Conservation (phyloP, 2,888 invertebrate species). For the Cremastobaeus sp. region DNA sequence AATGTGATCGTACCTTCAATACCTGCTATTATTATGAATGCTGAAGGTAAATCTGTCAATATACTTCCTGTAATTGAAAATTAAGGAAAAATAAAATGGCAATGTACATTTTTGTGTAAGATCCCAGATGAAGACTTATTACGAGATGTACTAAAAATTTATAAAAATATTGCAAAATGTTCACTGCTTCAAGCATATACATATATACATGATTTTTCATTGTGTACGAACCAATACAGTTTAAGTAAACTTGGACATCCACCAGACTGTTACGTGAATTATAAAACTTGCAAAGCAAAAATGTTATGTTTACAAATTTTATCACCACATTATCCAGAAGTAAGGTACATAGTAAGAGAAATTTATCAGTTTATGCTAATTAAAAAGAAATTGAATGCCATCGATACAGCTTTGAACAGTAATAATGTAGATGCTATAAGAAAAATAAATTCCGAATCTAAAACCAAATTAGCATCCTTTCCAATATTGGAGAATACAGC, state of each 20-base stretch:
- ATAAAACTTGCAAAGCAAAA: neutral
- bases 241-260: conserved; percentile 32
- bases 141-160: neutral
- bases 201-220: conserved; percentile 2
- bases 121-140: neutral
- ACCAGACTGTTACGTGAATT: neutral
- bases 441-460: too few relatives aligned
- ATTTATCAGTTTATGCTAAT: too few relatives aligned
- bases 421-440: too few relatives aligned
- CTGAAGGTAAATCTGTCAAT: neutral
- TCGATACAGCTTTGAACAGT: too few relatives aligned
- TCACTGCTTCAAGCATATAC: neutral
- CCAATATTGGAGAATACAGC: too few relatives aligned
- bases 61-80: neutral
- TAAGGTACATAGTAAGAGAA: too few relatives aligned
- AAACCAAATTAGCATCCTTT: too few relatives aligned
- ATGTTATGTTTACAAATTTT: conserved; percentile 7
- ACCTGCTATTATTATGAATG: neutral
- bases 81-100: conserved; percentile 9
- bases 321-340: conserved; percentile 12
- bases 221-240: neutral
- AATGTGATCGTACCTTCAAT: neutral
- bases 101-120: conserved; percentile 14
- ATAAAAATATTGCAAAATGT: neutral
- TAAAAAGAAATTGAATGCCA: too few relatives aligned